Base-by-base conservation (phyloP, 2,888 invertebrate species). In the Himalopsyche japonica region DNA sequence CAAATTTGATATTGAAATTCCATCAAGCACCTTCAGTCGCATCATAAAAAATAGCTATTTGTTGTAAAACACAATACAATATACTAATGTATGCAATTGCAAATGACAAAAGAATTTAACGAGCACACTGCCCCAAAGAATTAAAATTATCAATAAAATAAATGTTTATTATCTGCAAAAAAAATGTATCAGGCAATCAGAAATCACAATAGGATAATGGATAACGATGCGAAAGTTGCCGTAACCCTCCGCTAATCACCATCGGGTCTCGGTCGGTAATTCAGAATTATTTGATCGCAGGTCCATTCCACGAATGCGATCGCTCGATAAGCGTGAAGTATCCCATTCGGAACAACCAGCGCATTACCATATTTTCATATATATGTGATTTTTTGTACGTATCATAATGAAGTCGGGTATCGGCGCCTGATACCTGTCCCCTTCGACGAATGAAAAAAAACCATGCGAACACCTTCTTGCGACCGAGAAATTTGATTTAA, bases 401-500 rank as follows among this genome's bases (percentile, higher is more conserved):
- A 80, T 80, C 79, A 80, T 81, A 70, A 34, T 80, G 80, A 83
- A 76, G 70, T 49, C 83, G 64, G 43, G 83, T 47, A 70, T 76
- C 76, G 43, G 82, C 64, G 57, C 82, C 78, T 57, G 57, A 20
- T 82, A 82, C 82, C 82, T 82, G 77, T 27, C 47, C 32, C 8
- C n/a, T 34, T 79, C 34, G 32, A 37, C 79, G 37, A 24, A 37
- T 37, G 34, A 79, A 24, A 79, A 43, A 27, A 82, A 47, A 43
- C 79, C 8, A 49, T 82, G 48, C 82, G 57, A 82, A 77, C 83
- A 84, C 83, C 80, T 85, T 77, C 70, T 79, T 83, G 15, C 81
- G 27, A 70, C 80, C 80, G 84, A 83, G 64, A 84, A 82, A 86
- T 86, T 84, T 82, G 84, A 86, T 86, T 84, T 86, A 82, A 80